Percentiles rank a stretch among this genome's conserved stretches.
phyloP scores from a whole-genome alignment of 2,113 vertebrate species.

The Otocyon megalotis region DNA sequence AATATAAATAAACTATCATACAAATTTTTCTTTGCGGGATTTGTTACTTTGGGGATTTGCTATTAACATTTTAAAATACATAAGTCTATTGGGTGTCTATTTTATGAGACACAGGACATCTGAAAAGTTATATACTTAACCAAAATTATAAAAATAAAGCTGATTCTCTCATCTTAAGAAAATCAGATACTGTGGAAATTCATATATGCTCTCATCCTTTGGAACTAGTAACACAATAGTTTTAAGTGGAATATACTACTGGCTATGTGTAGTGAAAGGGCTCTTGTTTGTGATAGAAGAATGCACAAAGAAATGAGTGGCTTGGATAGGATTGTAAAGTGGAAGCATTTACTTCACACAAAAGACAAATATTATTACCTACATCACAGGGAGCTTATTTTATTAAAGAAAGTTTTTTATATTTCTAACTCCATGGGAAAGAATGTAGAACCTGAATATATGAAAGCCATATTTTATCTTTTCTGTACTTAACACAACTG shows the following conservation, averaged over 20 bases:
- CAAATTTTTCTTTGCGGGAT: neutral
- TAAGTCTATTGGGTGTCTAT: neutral
- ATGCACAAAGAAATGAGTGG: neutral
- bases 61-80: neutral
- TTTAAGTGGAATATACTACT: slow-evolving; percentile 26
- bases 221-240: neutral
- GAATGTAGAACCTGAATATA: neutral
- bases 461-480: neutral
- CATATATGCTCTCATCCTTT: neutral
- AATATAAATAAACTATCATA: neutral
- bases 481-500: neutral
- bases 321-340: neutral
- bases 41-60: neutral
- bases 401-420: neutral
- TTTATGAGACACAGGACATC: slow-evolving; percentile 27
- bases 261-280: neutral
- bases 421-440: neutral
- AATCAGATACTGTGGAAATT: slow-evolving; percentile 38
- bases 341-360: neutral
- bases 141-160: neutral
- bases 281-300: neutral
- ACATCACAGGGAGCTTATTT: neutral
- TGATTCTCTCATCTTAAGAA: slow-evolving; percentile 5
- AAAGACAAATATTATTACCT: neutral
- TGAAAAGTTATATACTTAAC: neutral